Base-by-base conservation (phyloP, 1,140 invertebrate genomes). In the Drosophila willistoni region DNA sequence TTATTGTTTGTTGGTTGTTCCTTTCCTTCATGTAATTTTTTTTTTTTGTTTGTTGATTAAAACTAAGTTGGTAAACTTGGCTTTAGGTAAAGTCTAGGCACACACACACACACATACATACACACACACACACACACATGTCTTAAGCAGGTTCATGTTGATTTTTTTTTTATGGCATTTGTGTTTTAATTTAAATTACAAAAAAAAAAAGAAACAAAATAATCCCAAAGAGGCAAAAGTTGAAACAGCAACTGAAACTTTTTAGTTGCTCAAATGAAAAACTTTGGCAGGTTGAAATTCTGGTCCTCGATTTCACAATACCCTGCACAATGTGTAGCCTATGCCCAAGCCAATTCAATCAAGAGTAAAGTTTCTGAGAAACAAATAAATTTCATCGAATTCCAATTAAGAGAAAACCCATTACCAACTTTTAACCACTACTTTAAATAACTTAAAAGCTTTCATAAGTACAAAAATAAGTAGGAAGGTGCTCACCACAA, bases 221-320 rank as follows among this genome's bases (percentile, higher is more conserved):
- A 51, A 51, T 51, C 44, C 44, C 44, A 51, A 22, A 51, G 44
- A 51, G 44, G 17, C 44, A 51, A 51, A 51, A 51, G 44, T 51
- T 51, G 9, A 51, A 51, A 51, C 1, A 51, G 17, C 17, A 51
- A 51, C n/a, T 22, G 17, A 51, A 51, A 51, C 44, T 51, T 51
- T 51, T 17, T 29, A 29, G 29, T 29, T 29, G 29, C 29, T 29
- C 29, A 29, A 29, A 29, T 51, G 17, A 22, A 22, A 51, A 51
- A 51, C 44, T 51, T 51, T 10, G 17, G 0, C 44, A 51, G 17
- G 17, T 19, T 22, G 12, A 51, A 12, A 12, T 9, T 9, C 19
- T 12, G 9, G 17, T 19, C 44, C 3, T 51, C 7, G 44, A 51
- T 51, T 22, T 12, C 7, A 2, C 10, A 1, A 51, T 51, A 51